Base-by-base conservation (phyloP, 2,888 invertebrate species). In the Cerastoderma edule region DNA sequence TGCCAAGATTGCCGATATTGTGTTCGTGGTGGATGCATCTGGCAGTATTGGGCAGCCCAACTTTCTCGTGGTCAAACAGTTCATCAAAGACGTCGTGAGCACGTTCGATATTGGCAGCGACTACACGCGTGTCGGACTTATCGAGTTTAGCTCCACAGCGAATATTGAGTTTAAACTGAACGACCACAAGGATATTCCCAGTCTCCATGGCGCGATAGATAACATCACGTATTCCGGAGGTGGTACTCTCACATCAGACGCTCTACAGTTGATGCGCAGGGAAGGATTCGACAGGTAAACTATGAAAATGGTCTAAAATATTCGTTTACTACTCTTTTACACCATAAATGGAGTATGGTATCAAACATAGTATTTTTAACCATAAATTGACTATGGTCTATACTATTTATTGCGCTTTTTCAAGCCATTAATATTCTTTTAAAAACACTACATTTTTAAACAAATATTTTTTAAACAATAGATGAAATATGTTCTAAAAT, bases 211-310 rank as follows among this genome's bases (percentile, higher is more conserved):
- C n/a, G 84, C 85, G 1, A 69, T 86, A 19, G 73, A 71, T 39
- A 65, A 68, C 13, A 72, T 85, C 19, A 72, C 60, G 0, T 83
- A 84, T 63, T 79, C 72, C 39, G 77, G 79, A 1, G 84, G 84
- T n/a, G 83, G 83, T 16, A 89, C 89, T 5, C 72, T 84, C 56
- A 89, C 88, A 1, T 86, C 86, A 13, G 82, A 82, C n/a, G 88
- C 87, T n/a, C 68, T 89, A 5, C 68, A 83, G 13, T 32, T 81
- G 19, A 77, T 85, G 77, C 73, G 87, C 27, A 35, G 54, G 1
- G 69, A 80, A 39, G 82, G 82, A 8, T 82, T 77, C 56, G 82
- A 82, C 13, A 67, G 76, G 81, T 81, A 64, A 3, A n/a, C n/a
- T n/a, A n/a, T n/a, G n/a, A n/a, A n/a, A n/a, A n/a, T n/a, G n/a